These are phyloP conservation scores for Matsumyia berberina DNA, from an alignment of 2,888 invertebrate species.

Conservation along the genomic window DNA sequence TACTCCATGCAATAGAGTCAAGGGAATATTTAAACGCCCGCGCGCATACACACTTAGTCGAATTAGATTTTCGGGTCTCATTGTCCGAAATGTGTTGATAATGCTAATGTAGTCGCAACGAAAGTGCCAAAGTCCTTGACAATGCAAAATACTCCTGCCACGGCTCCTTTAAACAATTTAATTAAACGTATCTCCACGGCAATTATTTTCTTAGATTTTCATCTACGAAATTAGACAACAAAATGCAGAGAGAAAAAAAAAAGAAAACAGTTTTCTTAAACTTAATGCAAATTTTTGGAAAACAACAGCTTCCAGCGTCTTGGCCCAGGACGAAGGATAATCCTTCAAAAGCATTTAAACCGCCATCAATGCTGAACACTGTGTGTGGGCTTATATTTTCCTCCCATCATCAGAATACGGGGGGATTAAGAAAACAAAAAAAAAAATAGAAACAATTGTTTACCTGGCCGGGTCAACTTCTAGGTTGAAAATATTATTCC, in stretches of 20 bases:
- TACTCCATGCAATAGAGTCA: slow-evolving; percentile 54
- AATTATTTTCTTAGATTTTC: slow-evolving; percentile 45
- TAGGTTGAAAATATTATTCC: slow-evolving; percentile 7
- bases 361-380: slow-evolving; percentile 16
- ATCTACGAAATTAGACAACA: slow-evolving; percentile 11
- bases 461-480: background rate
- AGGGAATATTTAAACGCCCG: slow-evolving; percentile 30
- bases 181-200: slow-evolving; percentile 51
- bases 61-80: slow-evolving; percentile 13
- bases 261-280: slow-evolving; percentile 35
- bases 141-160: background rate
- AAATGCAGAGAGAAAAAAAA: background rate
- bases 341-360: slow-evolving; percentile 29
- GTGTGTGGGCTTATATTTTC: slow-evolving; percentile 7
- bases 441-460: slow-evolving; percentile 6
- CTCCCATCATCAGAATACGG: slow-evolving; percentile 4
- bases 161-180: slow-evolving; percentile 35
- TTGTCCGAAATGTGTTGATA: slow-evolving; percentile 31
- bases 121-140: background rate
- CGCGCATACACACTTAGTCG: background rate
- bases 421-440: background rate
- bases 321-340: slow-evolving; percentile 16
- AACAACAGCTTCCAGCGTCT: slow-evolving; percentile 21
- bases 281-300: slow-evolving; percentile 49
- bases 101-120: background rate